Base-by-base conservation (phyloP, 2,113 vertebrate genomes). In the Zosterops hypoxanthus region DNA sequence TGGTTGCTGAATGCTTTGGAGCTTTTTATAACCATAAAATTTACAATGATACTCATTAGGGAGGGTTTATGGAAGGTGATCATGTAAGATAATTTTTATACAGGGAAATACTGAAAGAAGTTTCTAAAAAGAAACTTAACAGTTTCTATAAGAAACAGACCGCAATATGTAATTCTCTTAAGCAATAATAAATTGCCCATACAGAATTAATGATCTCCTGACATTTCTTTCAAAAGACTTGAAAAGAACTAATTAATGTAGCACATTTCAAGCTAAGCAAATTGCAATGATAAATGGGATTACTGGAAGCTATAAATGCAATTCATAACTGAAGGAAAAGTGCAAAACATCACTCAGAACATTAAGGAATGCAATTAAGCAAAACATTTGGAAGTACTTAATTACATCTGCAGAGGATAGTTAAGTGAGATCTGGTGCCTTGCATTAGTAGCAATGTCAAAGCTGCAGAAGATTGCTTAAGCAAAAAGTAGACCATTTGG, bases 221-320 rank as follows among this genome's bases (percentile, higher is more conserved):
- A 79, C 88, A 96, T 96, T 96, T 97, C 60, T 95, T 97, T 92
- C 86, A 86, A 94, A 97, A 93, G 71, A 91, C 90, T 95, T 91
- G 92, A 93, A 96, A 97, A 97, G 94, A 97, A 79, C 90, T 97
- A 97, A 97, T 97, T 97, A 96, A 97, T 95, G 91, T 88, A 93
- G 47, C 94, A 92, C 81, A 95, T 97, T 97, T 96, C 94, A 93
- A 91, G 56, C 94, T 93, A 96, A 95, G 90, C 88, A 97, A 97
- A 97, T 97, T 96, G 97, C 88, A 95, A 16, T 95, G 96, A 97
- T 97, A 96, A 96, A 97, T 96, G 91, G 60, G 81, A 95, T 96
- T 96, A 96, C 91, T 96, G 87, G 73, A 97, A 97, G 78, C 92
- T 94, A 83, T 88, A 94, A 96, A 96, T 82, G 91, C 68, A 96